Conservation (phyloP, 1,140 invertebrate genomes). For the Camponotus pennsylvanicus region DNA sequence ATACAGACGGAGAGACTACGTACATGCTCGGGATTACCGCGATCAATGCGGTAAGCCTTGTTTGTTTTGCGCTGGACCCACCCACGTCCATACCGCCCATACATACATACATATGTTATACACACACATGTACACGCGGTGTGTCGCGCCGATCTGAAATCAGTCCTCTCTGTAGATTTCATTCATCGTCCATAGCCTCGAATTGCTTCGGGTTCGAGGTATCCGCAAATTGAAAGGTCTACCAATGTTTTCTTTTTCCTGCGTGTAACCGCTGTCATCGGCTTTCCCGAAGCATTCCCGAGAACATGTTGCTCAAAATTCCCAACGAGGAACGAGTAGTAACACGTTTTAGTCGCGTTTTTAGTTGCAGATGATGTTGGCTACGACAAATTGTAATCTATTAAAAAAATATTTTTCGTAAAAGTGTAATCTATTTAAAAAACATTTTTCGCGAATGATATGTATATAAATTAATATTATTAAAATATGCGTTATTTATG, state of each 20-base stretch:
- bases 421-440: conserved; percentile 25
- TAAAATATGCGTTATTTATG: neutral
- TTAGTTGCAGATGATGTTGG: conserved; percentile 6
- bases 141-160: conserved; percentile 67
- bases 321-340: neutral
- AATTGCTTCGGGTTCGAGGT: conserved; percentile 59
- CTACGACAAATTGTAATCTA: conserved; percentile 13
- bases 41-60: conserved; percentile 83
- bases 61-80: conserved; percentile 79
- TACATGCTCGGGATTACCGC: conserved; percentile 81
- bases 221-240: conserved; percentile 52
- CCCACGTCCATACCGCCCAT: conserved; percentile 60
- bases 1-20: conserved; percentile 69
- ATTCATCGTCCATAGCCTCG: conserved; percentile 66
- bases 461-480: neutral
- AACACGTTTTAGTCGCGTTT: conserved; percentile 35
- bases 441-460: neutral
- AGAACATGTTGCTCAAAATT: conserved; percentile 42
- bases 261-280: conserved; percentile 59
- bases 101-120: neutral
- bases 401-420: conserved; percentile 13
- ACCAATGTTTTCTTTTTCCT: conserved; percentile 44
- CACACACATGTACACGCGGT: neutral
- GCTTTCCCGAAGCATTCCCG: conserved; percentile 48
- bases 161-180: conserved; percentile 73